Evolutionary conservation across 2,888 invertebrate genomes (phyloP), one percentile per base, ranked within the genome.

Genomic region (Leucania comma): DNA sequence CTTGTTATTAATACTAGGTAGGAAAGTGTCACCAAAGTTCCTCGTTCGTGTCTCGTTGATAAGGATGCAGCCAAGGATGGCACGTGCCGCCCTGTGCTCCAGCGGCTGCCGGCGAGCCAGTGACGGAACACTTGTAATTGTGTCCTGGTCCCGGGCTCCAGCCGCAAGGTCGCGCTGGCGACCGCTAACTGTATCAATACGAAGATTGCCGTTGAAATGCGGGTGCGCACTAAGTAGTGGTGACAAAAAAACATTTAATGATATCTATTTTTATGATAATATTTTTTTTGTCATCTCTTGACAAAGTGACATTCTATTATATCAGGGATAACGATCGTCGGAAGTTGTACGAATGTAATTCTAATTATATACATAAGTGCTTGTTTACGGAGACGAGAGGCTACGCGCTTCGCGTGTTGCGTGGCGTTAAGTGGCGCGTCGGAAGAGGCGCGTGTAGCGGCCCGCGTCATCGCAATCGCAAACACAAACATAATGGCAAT

Each of bases 161-260:
- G 86, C 80, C 78, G 66, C 93, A 94, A 95, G 95, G 95, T 93
- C 92, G 86, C 79, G 80, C 75, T 78, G 64, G 67, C 86, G 84
- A 86, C 87, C 85, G 88, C 88, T 92, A 92, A 93, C 92, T 91
- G 86, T 90, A 92, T 90, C 92, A 94, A 93, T 93, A 89, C 90
- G 93, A 92, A 93, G 93, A 95, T 95, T 95, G 94, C 90, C 80
- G 87, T 87, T 90, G 76, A 90, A 87, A 91, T 93, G 90, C 92
- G 92, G 93, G 93, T 90, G 88, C 73, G 82, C 74, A 68, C 61
- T 58, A 14, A 0, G 87, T 86, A 92, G 71, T 56, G 90, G 67
- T 53, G 65, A 86, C 89, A 91, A 32, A 87, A 83, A 78, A 83
- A 0, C 3, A n/a, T 32, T 35, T 22, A 20, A 20, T 32, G 17